These are phyloP conservation scores for Poecilia picta DNA, from an alignment of 2,797 vertebrate species.

Conservation along the genomic window DNA sequence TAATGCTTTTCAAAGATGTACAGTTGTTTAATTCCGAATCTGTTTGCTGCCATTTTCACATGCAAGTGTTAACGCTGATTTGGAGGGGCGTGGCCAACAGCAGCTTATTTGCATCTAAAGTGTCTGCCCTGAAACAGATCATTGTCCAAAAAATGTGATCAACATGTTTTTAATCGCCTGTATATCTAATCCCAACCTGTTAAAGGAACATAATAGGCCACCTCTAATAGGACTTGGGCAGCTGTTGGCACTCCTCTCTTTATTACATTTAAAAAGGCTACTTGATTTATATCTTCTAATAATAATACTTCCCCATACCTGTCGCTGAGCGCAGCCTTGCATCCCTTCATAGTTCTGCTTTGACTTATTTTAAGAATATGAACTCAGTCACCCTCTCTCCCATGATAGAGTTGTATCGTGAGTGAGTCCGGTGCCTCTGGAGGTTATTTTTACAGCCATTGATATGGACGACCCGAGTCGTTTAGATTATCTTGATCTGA, in stretches of 20 bases:
- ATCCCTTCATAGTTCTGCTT: not conserved
- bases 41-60: too few species aligned
- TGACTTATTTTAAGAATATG: not conserved
- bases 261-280: not conserved
- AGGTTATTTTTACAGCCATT: not conserved
- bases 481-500: not conserved
- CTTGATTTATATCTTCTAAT: constrained; percentile 6
- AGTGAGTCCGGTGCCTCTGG: not conserved
- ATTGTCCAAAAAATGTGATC: too few species aligned
- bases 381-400: not conserved
- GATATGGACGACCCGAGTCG: not conserved
- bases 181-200: too few species aligned
- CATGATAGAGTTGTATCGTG: not conserved
- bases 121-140: too few species aligned
- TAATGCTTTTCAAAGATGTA: too few species aligned
- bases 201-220: too few species aligned
- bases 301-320: not conserved
- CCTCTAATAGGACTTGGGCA: constrained; percentile 2
- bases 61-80: too few species aligned
- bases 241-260: not conserved
- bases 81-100: too few species aligned
- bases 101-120: too few species aligned
- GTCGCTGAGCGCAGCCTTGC: not conserved
- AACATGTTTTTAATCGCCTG: too few species aligned
- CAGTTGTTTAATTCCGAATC: too few species aligned